phyloP scores from a whole-genome alignment of 2,113 vertebrate species.

The Phyllostomus hastatus region DNA sequence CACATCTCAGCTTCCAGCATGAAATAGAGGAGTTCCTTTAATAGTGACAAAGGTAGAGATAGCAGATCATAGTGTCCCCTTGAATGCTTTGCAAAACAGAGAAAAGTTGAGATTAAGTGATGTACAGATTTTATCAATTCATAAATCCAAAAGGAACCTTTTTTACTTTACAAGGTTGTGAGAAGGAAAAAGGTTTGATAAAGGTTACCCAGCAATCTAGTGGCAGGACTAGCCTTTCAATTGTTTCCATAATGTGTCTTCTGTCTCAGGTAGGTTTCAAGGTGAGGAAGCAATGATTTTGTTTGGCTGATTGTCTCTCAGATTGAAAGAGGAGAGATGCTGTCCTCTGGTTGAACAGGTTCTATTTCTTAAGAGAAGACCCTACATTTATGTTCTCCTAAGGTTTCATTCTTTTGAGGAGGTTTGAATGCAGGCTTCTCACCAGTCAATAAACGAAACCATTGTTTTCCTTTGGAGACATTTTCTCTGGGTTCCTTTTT shows the following conservation, averaged over 20 bases:
- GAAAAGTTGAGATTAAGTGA: neutral
- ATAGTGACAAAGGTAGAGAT: neutral
- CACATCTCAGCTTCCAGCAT: neutral
- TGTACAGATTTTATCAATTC: neutral
- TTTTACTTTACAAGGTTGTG: neutral
- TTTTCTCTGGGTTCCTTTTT: constrained; percentile 6
- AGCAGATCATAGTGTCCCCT: neutral
- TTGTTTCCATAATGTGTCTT: neutral
- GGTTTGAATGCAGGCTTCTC: neutral
- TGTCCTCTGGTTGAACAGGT: neutral
- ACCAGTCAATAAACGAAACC: neutral
- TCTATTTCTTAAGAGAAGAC: neutral
- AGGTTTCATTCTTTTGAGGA: neutral
- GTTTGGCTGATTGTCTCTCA: neutral
- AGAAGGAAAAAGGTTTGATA: neutral
- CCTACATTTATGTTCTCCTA: neutral
- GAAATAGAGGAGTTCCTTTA: neutral
- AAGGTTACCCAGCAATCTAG: neutral
- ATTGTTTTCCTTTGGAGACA: neutral
- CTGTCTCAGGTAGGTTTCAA: neutral
- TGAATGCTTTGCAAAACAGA: neutral
- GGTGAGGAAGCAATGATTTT: neutral
- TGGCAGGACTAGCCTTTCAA: neutral
- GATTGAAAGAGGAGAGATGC: neutral
- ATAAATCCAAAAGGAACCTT: neutral